Evolutionary conservation across 37 sponge, comb jelly and placozoan genomes (phyloP).

Genomic region (Geodia barretti): DNA sequence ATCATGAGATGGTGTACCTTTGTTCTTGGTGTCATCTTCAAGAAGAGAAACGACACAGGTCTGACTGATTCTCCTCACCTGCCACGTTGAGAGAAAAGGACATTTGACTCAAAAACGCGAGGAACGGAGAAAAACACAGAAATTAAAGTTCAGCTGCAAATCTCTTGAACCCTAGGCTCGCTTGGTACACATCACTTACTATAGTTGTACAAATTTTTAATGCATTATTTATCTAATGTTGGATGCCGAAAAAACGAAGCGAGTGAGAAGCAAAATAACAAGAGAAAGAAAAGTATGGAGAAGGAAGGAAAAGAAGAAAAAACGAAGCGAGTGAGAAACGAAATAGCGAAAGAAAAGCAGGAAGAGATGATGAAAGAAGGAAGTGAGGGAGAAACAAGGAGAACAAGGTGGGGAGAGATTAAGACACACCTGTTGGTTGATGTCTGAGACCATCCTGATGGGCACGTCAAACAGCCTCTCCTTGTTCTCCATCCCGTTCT

Average conservation of each 20-base stretch:
- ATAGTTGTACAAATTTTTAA: neutral
- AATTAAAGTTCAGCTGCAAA: neutral
- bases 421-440: conserved; percentile 58
- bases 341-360: neutral
- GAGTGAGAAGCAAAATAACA: no score
- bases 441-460: conserved; percentile 49
- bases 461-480: conserved; percentile 59
- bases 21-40: conserved; percentile 37
- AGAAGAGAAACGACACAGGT: conserved; percentile 32
- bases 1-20: conserved; percentile 12
- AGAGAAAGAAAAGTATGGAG: no score
- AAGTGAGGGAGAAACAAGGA: no score
- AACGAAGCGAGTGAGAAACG: neutral
- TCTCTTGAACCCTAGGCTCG: neutral
- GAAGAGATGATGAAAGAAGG: neutral
- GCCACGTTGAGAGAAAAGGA: no score
- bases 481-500: conserved; percentile 23
- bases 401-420: no score
- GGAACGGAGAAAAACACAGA: no score
- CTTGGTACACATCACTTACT: neutral
- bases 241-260: no score
- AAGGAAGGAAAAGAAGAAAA: neutral
- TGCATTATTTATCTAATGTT: neutral
- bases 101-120: no score
- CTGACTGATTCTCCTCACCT: conserved; percentile 65